Evolutionary conservation across 2,797 vertebrate species (phyloP), one percentile per base, ranked within the genome.

Genomic region (Leptatherina wallacei): DNA sequence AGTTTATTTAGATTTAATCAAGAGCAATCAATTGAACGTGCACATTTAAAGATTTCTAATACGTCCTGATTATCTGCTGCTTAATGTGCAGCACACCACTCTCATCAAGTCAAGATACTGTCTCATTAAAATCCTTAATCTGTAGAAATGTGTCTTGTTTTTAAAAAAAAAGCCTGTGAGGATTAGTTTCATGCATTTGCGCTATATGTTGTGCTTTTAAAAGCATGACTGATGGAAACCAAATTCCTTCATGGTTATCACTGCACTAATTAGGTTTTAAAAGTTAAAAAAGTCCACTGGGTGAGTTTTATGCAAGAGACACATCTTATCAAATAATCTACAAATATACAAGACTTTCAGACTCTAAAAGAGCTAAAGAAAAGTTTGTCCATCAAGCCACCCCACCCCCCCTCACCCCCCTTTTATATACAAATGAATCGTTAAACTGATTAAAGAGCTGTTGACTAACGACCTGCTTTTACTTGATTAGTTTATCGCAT

Each of bases 401-500:
- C 13, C 54, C 10, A 35, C 27, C 59, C 52, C 29, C 18, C 38
- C 24, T 27, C 24, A 27, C 24, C 51, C 10, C 20, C n/a, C 22
- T 60, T 65, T 29, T 65, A 51, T 49, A 63, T 40, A 59, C 27
- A 65, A 70, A 65, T 16, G 38, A 55, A 1, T 14, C 20, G 22
- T 63, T 52, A 55, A 42, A 32, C 3, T 36, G 14, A 11, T 35
- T 35, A 44, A 36, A 51, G 40, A 58, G 22, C 61, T 35, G 24
- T 55, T 11, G 30, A 24, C 29, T 64, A 35, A 69, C 29, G 29
- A 47, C 55, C 33, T 3, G 2, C 1, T 70, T 65, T 22, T 16
- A 13, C 24, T 60, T 65, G 59, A 69, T 69, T 54, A 68, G 52
- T 9, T 73, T 71, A 47, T 32, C 30, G 14, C 61, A 14, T 36